Evolutionary conservation across 2,888 invertebrate species (phyloP).

Genomic region (Falcaria lacertinaria): DNA sequence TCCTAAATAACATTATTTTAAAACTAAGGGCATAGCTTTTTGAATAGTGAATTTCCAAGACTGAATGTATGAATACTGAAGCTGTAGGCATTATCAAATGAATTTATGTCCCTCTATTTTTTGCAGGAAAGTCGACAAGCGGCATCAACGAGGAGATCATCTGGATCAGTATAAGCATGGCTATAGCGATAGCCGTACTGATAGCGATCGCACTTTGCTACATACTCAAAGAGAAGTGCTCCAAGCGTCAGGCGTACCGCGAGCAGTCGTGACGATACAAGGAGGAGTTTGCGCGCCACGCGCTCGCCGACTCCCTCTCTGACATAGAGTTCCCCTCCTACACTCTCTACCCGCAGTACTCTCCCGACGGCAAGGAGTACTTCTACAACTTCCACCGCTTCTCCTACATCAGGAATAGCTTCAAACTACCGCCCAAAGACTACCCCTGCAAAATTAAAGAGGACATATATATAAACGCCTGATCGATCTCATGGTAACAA

Average conservation of each 20-base stretch:
- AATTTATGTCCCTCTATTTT: slow-evolving; percentile 14
- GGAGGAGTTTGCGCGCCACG: slow-evolving; percentile 71
- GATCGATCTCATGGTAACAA: no score
- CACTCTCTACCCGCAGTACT: slow-evolving; percentile 68
- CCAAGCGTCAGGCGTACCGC: slow-evolving; percentile 85
- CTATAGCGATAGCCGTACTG: slow-evolving; percentile 88
- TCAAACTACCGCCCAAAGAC: slow-evolving; percentile 67
- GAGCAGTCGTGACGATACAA: slow-evolving; percentile 84
- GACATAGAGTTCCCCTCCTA: slow-evolving; percentile 61
- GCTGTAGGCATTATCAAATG: neutral
- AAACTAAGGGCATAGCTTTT: no score
- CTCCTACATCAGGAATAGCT: slow-evolving; percentile 62
- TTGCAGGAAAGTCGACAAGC: slow-evolving; percentile 88
- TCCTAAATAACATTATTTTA: no score
- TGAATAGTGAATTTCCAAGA: no score
- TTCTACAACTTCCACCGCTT: slow-evolving; percentile 73
- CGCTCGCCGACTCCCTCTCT: slow-evolving; percentile 63
- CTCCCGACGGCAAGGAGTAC: slow-evolving; percentile 71
- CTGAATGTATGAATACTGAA: neutral
- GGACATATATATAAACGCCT: slow-evolving; percentile 69
- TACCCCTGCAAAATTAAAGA: slow-evolving; percentile 54
- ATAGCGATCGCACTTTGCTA: slow-evolving; percentile 91
- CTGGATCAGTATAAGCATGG: slow-evolving; percentile 94
- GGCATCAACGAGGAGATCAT: slow-evolving; percentile 93
- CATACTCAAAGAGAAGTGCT: slow-evolving; percentile 89